Base-by-base conservation (phyloP, 2,797 vertebrate species). In the Nyctalus aviator region DNA sequence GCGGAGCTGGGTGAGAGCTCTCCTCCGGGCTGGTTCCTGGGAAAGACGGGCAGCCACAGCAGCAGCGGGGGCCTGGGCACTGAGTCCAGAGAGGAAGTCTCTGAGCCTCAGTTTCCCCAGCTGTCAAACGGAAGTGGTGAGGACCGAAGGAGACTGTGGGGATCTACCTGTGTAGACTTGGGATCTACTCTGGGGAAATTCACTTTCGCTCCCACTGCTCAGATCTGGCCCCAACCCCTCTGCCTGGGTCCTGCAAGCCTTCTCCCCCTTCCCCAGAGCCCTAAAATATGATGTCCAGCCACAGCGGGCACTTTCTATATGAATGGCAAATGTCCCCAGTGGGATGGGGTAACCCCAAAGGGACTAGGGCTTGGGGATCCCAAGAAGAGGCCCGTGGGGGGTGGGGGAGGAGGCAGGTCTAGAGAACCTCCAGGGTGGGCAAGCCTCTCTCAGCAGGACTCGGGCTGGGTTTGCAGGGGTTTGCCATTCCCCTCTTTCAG, bases 21-120 rank as follows among this genome's bases (percentile, higher is more conserved):
- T 23, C 48, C 53, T 55, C 81, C 10, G 25, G 17, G 71, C 50
- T 6, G 13, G 32, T 27, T 62, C 68, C n/a, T 4, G 44, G 48
- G 13, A 23, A 64, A 37, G 44, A 46, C 4, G 3, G 41, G n/a
- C 25, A n/a, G 66, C 27, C 13, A 14, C 4, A 59, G 59, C 7
- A 32, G 71, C 50, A 71, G 35, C 15, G 64, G 9, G 35, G 15
- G 27, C 23, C 59, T 13, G 66, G 53, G 21, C 30, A 8, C 23
- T 48, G 32, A 85, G 64, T 62, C 66, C 23, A 12, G 78, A 78
- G 53, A 64, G 68, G 23, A 48, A 44, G 37, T 44, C 68, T 68
- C 64, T 20, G 20, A 82, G 69, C 27, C 86, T 94, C 86, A 25
- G 20, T 86, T 93, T 96, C 27, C 10, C 25, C 20, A 79, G 44